phyloP scores from a whole-genome alignment of 2,888 invertebrate genomes.

The Pimpla rufipes region DNA sequence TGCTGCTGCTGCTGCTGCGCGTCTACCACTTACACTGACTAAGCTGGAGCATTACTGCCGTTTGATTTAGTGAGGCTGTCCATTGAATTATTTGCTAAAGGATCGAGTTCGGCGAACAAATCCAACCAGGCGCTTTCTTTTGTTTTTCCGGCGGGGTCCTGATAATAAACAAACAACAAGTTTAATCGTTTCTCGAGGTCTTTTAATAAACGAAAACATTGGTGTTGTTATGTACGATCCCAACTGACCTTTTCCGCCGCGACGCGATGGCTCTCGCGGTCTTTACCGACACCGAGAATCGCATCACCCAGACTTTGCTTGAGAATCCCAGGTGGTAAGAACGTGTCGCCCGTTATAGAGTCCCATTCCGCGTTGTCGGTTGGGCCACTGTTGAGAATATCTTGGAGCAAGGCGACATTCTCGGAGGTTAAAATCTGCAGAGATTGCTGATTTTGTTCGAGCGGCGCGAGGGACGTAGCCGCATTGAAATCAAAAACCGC shows the following conservation, averaged over 20 bases:
- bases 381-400: conserved; percentile 77
- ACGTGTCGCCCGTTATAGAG: conserved; percentile 78
- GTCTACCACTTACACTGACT: conserved; percentile 62
- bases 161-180: conserved; percentile 50
- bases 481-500: conserved; percentile 73
- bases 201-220: too few relatives aligned
- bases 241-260: conserved; percentile 71
- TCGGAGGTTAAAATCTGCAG: conserved; percentile 79
- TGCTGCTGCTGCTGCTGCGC: too few relatives aligned
- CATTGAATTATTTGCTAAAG: conserved; percentile 93
- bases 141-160: conserved; percentile 81
- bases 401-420: conserved; percentile 79
- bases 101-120: conserved; percentile 97
- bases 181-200: too few relatives aligned
- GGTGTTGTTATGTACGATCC: too few relatives aligned
- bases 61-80: conserved; percentile 79
- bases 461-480: conserved; percentile 61
- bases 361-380: conserved; percentile 77
- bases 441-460: conserved; percentile 71
- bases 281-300: conserved; percentile 73
- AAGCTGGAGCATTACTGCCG: conserved; percentile 82
- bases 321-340: conserved; percentile 81
- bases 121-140: conserved; percentile 92
- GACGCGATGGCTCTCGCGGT: conserved; percentile 43
- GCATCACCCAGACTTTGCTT: conserved; percentile 83